Conservation (phyloP, 1,140 invertebrate genomes). For the Caenorhabditis latens region DNA sequence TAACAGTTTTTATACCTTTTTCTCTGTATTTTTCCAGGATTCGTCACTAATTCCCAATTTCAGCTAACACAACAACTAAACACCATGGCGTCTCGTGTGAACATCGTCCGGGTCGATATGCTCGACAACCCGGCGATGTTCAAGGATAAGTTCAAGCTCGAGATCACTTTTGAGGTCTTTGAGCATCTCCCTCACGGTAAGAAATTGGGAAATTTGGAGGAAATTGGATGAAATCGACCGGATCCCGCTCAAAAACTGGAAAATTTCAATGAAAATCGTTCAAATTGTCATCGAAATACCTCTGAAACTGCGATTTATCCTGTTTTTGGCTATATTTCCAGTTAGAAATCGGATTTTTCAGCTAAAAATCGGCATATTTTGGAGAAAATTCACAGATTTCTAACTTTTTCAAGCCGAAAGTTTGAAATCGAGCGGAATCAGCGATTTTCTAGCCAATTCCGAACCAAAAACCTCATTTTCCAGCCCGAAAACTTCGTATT, state of each 20-base stretch:
- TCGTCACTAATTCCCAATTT: too few species aligned
- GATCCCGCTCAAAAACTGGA: conserved; percentile 56
- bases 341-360: neutral
- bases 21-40: too few species aligned
- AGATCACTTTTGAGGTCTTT: conserved; percentile 75
- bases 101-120: conserved; percentile 68
- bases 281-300: too few species aligned
- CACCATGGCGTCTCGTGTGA: conserved; percentile 70
- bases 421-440: too few species aligned
- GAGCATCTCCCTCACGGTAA: conserved; percentile 71
- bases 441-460: too few species aligned
- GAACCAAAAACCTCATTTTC: neutral
- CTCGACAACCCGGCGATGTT: conserved; percentile 70
- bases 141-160: conserved; percentile 69
- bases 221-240: conserved; percentile 32
- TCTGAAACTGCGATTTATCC: too few species aligned
- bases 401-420: neutral
- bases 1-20: too few species aligned
- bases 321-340: too few species aligned
- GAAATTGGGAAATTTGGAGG: neutral
- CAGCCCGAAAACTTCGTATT: too few species aligned
- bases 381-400: too few species aligned
- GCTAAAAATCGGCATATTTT: neutral
- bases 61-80: neutral
- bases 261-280: neutral